These are phyloP conservation scores for Styela clava DNA, from an alignment of 23 tunicate genomes.

Conservation along the genomic window DNA sequence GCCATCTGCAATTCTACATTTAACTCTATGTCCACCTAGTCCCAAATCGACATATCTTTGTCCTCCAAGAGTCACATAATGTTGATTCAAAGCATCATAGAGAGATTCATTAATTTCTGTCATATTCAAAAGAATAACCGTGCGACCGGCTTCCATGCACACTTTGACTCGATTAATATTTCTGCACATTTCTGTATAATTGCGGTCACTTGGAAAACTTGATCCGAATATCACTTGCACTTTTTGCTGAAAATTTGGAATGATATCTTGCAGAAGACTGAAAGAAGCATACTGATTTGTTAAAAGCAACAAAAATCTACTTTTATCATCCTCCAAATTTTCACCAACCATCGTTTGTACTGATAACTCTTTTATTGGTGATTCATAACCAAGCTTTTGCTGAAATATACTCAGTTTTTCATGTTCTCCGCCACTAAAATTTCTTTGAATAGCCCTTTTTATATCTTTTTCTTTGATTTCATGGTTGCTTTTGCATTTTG, in stretches of 20 bases:
- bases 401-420: conserved; percentile 39
- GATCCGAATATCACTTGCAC: conserved; percentile 83
- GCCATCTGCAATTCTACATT: conserved; percentile 42
- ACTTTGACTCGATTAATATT: conserved; percentile 70
- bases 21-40: conserved; percentile 77
- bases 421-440: conserved; percentile 64
- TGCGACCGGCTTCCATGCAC: conserved; percentile 77
- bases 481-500: conserved; percentile 6
- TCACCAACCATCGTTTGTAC: conserved; percentile 34
- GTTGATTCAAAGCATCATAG: conserved; percentile 82
- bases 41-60: conserved; percentile 75
- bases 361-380: neutral
- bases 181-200: conserved; percentile 66
- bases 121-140: conserved; percentile 59
- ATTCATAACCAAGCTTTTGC: conserved; percentile 19
- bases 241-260: neutral
- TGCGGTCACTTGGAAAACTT: conserved; percentile 69
- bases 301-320: conserved; percentile 51
- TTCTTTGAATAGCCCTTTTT: conserved; percentile 46
- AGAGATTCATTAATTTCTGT: conserved; percentile 69
- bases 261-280: conserved; percentile 29
- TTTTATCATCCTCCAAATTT: conserved; percentile 37
- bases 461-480: conserved; percentile 33
- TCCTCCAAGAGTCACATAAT: conserved; percentile 78
- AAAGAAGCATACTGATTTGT: conserved; percentile 56